phyloP scores from a whole-genome alignment of 2,113 vertebrate species.

The Himantopus leucocephalus region DNA sequence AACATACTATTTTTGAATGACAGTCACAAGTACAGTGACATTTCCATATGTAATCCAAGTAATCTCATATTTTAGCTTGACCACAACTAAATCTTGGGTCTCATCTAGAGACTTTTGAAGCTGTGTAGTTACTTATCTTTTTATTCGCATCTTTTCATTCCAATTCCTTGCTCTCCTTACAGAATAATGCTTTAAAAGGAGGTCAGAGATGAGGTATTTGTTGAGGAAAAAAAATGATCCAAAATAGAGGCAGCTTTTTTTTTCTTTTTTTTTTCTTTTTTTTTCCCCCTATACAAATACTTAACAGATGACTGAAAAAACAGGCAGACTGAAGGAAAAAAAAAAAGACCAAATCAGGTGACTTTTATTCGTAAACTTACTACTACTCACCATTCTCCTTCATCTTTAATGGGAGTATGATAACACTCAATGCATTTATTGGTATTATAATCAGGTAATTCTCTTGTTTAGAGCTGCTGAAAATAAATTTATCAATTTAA shows the following conservation, averaged over 20 bases:
- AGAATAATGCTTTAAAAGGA: neutral
- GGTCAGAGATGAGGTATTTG: neutral
- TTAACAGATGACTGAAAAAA: neutral
- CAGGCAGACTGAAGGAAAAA: neutral
- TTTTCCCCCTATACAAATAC: neutral
- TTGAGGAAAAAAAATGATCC: neutral
- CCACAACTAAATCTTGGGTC: neutral
- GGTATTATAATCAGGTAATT: neutral
- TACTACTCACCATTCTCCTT: neutral
- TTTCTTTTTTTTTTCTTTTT: neutral
- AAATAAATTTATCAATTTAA: neutral
- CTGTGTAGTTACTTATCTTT: neutral
- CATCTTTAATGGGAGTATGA: neutral
- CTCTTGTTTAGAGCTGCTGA: neutral
- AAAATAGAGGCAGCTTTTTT: neutral
- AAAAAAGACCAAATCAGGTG: neutral
- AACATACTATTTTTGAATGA: neutral
- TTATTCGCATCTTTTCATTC: neutral
- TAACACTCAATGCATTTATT: neutral
- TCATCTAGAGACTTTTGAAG: neutral
- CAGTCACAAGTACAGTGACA: neutral
- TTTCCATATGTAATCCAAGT: neutral
- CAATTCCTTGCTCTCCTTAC: neutral
- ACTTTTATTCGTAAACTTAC: neutral
- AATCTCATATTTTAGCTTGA: neutral